Conservation (phyloP, 2,888 invertebrate genomes). For the Patella ulyssiponensis region DNA sequence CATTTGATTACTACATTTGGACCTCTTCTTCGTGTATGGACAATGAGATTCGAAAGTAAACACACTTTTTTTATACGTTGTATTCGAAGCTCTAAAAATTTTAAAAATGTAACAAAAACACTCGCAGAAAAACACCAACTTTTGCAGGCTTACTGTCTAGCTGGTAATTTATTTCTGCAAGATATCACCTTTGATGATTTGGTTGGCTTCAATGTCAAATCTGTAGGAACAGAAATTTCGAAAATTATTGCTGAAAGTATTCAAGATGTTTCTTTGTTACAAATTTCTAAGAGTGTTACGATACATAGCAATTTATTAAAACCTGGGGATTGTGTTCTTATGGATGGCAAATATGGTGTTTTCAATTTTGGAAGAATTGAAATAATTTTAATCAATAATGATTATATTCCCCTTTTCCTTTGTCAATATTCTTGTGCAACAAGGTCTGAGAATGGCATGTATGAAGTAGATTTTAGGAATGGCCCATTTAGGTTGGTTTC, state of each 20-base stretch:
- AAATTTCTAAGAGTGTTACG: neutral
- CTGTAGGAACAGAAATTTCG: neutral
- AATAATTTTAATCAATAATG: neutral
- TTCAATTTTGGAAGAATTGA: neutral
- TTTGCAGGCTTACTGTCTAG: neutral
- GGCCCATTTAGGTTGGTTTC: no score
- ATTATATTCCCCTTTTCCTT: neutral
- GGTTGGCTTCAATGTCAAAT: neutral
- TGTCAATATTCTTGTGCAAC: neutral
- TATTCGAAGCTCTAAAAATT: neutral
- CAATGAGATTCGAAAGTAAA: neutral
- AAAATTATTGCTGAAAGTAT: neutral
- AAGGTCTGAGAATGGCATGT: no score
- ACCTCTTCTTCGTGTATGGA: neutral
- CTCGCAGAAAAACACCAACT: conserved; percentile 1
- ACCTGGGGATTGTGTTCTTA: neutral
- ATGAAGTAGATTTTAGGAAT: no score
- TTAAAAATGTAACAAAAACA: neutral
- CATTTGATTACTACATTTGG: neutral
- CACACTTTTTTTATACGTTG: neutral
- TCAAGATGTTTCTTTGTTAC: neutral
- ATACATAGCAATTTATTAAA: neutral
- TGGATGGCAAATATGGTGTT: neutral
- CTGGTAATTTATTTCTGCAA: neutral
- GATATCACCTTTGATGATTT: neutral